These are phyloP conservation scores for Phycodurus eques DNA, from an alignment of 2,113 vertebrate genomes.

Conservation along the genomic window DNA sequence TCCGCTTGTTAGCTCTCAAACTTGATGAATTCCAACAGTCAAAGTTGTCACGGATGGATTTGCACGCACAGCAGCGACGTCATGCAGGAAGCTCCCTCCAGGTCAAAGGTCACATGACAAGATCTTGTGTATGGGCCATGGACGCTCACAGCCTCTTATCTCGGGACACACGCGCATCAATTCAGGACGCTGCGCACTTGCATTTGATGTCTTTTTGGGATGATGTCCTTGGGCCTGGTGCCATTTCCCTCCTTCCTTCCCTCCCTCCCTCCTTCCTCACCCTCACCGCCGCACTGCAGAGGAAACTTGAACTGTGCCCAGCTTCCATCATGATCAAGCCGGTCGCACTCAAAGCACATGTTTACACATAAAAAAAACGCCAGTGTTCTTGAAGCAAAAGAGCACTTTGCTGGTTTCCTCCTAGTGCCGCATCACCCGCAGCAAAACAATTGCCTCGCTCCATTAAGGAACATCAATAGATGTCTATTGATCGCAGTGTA, in stretches of 20 bases:
- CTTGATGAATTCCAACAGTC: neutral
- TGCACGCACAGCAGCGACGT: neutral
- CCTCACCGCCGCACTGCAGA: conserved; percentile 53
- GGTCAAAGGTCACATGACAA: neutral
- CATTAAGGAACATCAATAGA: neutral
- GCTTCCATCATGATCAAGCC: conserved; percentile 30
- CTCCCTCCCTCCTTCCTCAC: neutral
- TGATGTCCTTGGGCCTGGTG: neutral
- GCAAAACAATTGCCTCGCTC: neutral
- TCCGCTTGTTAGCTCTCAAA: no score
- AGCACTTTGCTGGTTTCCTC: neutral
- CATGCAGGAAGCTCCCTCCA: neutral
- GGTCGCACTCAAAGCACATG: conserved; percentile 3
- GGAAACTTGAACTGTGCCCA: conserved; percentile 58
- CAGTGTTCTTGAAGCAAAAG: neutral
- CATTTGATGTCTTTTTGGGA: conserved; percentile 6
- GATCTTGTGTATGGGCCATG: neutral
- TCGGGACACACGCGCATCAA: neutral
- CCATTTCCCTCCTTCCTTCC: neutral
- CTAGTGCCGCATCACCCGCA: neutral
- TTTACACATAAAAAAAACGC: neutral
- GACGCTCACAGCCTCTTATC: neutral
- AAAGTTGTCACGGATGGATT: neutral
- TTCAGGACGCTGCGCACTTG: neutral
- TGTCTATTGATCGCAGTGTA: neutral